Conservation (phyloP, 2,113 vertebrate species). For the Lasiurus borealis region DNA sequence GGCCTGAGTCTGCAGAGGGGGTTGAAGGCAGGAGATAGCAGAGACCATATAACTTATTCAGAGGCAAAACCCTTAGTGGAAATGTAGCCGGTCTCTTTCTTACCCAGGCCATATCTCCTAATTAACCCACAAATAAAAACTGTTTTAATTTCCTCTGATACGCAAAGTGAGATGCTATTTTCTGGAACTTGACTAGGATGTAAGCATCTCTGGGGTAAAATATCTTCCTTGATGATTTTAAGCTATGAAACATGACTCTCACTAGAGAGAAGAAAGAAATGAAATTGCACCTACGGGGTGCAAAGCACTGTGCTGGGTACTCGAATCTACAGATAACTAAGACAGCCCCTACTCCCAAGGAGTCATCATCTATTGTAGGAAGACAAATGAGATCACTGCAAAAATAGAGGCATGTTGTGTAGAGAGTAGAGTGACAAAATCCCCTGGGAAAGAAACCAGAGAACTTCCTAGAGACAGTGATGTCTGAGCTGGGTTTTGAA, state of each 20-base stretch:
- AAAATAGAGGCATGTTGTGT: neutral
- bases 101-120: neutral
- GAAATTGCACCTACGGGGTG: neutral
- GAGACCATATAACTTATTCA: neutral
- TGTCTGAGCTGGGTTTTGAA: conserved; percentile 38
- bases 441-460: neutral
- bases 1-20: neutral
- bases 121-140: neutral
- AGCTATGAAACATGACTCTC: neutral
- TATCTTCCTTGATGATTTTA: neutral
- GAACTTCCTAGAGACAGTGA: neutral
- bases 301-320: neutral
- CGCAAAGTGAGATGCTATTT: neutral
- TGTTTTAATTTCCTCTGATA: neutral
- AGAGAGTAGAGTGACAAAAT: neutral
- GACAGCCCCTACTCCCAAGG: neutral
- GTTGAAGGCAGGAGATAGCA: neutral
- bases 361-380: neutral
- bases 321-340: neutral
- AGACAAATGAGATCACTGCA: neutral
- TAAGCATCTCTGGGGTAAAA: neutral
- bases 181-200: neutral
- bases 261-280: neutral
- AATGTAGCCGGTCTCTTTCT: neutral
- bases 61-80: neutral